Percentiles rank a stretch among this genome's conserved stretches.
Evolutionary conservation across 2,113 vertebrate species (phyloP).

Genomic region (Bothrops jararaca): DNA sequence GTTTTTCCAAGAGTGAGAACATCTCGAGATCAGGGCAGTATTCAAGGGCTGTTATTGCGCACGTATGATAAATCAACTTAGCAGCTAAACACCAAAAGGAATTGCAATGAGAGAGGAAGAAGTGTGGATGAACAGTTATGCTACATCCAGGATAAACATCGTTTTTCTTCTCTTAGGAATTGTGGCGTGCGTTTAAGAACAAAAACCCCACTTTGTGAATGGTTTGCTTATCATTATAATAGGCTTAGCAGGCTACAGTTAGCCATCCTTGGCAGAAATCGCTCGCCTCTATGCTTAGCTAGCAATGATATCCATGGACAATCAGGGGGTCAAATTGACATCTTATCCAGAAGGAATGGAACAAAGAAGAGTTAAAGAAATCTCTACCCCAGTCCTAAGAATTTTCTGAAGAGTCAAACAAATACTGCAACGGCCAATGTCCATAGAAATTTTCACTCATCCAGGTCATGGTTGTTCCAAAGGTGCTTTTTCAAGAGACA

Average conservation of each 20-base stretch:
- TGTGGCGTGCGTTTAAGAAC: neutral
- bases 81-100: neutral
- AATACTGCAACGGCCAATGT: neutral
- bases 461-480: neutral
- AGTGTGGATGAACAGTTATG: neutral
- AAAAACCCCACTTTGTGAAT: neutral
- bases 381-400: neutral
- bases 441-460: neutral
- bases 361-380: neutral
- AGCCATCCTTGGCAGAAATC: neutral
- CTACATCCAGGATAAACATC: neutral
- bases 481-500: neutral
- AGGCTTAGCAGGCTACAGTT: neutral
- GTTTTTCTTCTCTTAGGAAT: neutral
- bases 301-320: neutral
- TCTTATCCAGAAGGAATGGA: neutral
- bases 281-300: neutral
- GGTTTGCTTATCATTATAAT: neutral
- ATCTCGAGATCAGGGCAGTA: neutral
- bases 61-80: neutral
- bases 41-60: neutral
- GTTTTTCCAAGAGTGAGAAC: neutral
- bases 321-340: neutral
- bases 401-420: neutral
- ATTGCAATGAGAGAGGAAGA: neutral